phyloP scores from a whole-genome alignment of 2,797 vertebrate species.

The Mus minutoides region DNA sequence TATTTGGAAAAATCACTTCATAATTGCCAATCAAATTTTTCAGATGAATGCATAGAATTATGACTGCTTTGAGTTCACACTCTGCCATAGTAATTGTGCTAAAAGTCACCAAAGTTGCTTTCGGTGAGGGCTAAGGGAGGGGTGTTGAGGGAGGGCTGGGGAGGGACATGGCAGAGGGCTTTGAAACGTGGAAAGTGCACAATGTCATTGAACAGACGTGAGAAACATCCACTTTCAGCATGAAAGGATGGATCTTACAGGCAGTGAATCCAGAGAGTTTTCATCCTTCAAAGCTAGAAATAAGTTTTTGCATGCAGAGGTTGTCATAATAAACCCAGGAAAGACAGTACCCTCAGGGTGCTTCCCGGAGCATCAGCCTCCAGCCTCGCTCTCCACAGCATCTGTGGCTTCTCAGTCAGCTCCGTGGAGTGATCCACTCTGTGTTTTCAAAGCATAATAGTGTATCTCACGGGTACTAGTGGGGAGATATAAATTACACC shows the following conservation, averaged over 20 bases:
- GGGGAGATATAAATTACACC: too few species aligned
- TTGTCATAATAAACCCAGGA: neutral
- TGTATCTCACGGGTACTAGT: constrained; percentile 70
- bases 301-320: neutral
- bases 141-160: too few species aligned
- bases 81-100: neutral
- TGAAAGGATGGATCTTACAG: neutral
- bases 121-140: neutral
- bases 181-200: neutral
- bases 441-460: constrained; percentile 64
- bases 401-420: constrained; percentile 64
- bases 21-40: constrained; percentile 4
- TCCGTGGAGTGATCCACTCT: constrained; percentile 66
- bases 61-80: neutral
- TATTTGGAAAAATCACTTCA: constrained; percentile 19
- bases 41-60: neutral
- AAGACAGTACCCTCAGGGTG: neutral
- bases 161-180: neutral
- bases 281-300: constrained; percentile 12
- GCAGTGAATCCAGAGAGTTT: constrained; percentile 23
- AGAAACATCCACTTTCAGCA: neutral
- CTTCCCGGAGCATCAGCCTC: neutral
- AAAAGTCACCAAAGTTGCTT: neutral
- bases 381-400: neutral
- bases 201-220: neutral